Evolutionary conservation across 2,797 vertebrate species (phyloP).

Genomic region (Chrysocyon brachyurus): DNA sequence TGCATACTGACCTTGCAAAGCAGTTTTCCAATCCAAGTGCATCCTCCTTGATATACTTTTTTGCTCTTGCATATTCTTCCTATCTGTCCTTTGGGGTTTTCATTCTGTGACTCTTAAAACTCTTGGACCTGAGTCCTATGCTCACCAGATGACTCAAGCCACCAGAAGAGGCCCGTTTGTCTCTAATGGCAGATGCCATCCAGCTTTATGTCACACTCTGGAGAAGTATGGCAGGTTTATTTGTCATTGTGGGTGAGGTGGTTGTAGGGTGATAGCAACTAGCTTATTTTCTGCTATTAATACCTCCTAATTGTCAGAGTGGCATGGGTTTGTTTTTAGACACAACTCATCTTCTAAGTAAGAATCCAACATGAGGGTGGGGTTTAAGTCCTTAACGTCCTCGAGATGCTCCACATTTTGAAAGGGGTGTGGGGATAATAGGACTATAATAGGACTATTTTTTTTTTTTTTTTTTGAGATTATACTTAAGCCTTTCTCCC

Average conservation of each 20-base stretch:
- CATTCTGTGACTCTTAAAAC: conserved; percentile 70
- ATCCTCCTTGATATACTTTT: not conserved
- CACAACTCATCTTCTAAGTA: not conserved
- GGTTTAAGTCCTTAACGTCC: not conserved
- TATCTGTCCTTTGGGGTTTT: conserved; percentile 78
- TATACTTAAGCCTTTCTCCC: not conserved
- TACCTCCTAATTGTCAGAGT: not conserved
- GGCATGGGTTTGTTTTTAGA: conserved; percentile 18
- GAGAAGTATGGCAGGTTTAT: not conserved
- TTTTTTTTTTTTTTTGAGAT: not conserved
- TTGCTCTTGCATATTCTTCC: conserved; percentile 80
- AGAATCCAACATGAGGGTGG: not conserved
- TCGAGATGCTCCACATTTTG: not conserved
- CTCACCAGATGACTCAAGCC: not conserved
- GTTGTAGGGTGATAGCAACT: not conserved
- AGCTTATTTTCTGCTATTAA: not conserved
- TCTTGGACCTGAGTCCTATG: conserved; percentile 44
- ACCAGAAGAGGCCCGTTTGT: not conserved
- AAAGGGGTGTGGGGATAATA: not conserved
- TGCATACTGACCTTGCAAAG: conserved; percentile 2
- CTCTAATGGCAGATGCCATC: not conserved
- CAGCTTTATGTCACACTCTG: not conserved
- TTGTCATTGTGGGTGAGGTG: not conserved
- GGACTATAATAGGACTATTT: not conserved
- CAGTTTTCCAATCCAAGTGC: conserved; percentile 14